Conservation (phyloP, 2,113 vertebrate species). For the Sapayoa aenigma region DNA sequence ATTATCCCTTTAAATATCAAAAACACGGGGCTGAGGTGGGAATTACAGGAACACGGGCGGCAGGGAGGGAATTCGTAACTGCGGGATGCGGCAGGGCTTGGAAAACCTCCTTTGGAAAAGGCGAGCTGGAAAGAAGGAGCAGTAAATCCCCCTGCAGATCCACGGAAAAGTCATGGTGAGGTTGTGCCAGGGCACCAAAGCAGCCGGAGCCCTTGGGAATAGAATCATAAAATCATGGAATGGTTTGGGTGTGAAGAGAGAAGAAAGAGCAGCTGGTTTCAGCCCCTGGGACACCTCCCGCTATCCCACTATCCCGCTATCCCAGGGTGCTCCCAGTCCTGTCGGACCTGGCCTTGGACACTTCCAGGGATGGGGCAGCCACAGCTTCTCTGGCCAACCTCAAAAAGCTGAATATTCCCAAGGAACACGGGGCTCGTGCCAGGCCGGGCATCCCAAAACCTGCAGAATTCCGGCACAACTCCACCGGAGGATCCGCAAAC, state of each 20-base stretch:
- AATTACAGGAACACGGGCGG: not conserved
- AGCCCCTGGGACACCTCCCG: not conserved
- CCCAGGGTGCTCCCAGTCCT: not conserved
- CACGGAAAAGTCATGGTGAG: not conserved
- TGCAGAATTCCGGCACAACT: not conserved
- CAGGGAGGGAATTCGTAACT: not conserved
- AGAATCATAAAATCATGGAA: not conserved
- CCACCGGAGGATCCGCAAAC: not conserved
- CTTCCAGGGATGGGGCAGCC: not conserved
- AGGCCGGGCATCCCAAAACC: not conserved
- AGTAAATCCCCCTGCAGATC: fast-evolving
- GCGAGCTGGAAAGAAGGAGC: too few relatives aligned
- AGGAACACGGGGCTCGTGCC: not conserved
- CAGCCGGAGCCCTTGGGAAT: not conserved
- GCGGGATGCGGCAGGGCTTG: not conserved
- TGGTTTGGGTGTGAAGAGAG: not conserved
- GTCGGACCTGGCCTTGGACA: not conserved
- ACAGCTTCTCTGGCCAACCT: not conserved
- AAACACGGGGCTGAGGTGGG: not conserved
- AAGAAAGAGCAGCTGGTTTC: not conserved
- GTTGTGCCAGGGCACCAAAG: not conserved
- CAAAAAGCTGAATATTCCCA: not conserved
- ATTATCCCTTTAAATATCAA: not conserved
- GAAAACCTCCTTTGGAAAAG: not conserved
- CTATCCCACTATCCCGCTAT: too few relatives aligned